phyloP scores from a whole-genome alignment of 2,113 vertebrate genomes.

The Solea solea region DNA sequence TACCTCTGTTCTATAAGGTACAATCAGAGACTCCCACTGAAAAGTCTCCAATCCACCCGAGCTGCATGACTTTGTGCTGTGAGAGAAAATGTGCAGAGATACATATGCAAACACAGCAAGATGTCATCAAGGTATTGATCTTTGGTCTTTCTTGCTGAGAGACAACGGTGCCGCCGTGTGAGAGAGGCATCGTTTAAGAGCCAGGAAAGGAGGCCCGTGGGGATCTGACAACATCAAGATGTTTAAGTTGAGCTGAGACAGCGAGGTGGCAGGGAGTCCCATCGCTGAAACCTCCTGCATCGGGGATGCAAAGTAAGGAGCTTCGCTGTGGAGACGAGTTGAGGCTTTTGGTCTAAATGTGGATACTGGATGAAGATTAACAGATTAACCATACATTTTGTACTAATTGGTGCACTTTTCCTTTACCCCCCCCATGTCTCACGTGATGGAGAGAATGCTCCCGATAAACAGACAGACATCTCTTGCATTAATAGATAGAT shows the following conservation, averaged over 20 bases:
- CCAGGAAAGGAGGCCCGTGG: slow-evolving; percentile 1
- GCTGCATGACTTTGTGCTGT: neutral
- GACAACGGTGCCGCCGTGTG: slow-evolving; percentile 5
- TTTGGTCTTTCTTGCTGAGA: slow-evolving; percentile 27
- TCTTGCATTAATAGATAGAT: too few species aligned
- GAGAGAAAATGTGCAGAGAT: neutral
- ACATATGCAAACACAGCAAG: slow-evolving; percentile 35
- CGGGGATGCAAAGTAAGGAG: slow-evolving; percentile 18
- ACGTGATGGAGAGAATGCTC: too few species aligned
- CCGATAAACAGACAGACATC: too few species aligned
- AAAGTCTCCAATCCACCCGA: neutral
- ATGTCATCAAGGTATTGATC: slow-evolving; percentile 48
- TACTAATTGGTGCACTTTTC: too few species aligned
- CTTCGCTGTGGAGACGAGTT: neutral
- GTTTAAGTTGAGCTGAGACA: slow-evolving; percentile 39
- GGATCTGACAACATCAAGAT: slow-evolving; percentile 27
- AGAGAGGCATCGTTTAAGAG: slow-evolving; percentile 16
- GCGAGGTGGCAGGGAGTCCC: slow-evolving; percentile 9
- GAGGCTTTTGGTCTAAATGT: slow-evolving; percentile 1
- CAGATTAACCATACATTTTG: neutral
- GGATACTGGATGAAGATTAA: neutral
- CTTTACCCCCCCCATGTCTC: too few species aligned
- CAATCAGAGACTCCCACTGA: slow-evolving; percentile 4
- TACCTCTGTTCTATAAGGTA: slow-evolving; percentile 1
- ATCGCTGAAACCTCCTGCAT: slow-evolving; percentile 13